Percentiles rank a stretch among this genome's conserved stretches.
Conservation (phyloP, 1,140 invertebrate genomes). For the Pectinophora gossypiella region DNA sequence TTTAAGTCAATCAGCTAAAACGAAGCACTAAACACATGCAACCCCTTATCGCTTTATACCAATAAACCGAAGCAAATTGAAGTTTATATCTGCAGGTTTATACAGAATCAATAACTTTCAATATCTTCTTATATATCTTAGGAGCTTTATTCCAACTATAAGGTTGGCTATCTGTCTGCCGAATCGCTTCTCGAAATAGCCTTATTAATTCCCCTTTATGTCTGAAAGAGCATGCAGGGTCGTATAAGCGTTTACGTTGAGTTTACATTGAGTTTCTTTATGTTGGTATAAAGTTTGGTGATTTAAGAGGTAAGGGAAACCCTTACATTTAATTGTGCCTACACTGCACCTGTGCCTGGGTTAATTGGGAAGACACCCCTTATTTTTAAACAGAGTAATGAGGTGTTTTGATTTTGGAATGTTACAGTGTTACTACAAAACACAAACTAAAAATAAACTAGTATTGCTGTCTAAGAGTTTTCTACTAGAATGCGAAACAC, state of each 20-base stretch:
- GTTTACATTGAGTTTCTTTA: conserved; percentile 66
- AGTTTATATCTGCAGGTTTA: conserved; percentile 18
- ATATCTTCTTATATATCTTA: conserved; percentile 33
- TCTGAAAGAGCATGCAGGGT: conserved; percentile 45
- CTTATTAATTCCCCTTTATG: conserved; percentile 75
- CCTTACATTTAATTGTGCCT: conserved; percentile 55
- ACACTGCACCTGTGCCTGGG: conserved; percentile 49
- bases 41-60: neutral
- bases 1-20: neutral
- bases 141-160: neutral
- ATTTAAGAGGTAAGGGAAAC: conserved; percentile 27
- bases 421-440: no score
- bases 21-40: neutral
- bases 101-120: conserved; percentile 59
- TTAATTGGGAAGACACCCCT: conserved; percentile 37
- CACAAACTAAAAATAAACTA: no score
- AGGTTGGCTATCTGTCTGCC: neutral
- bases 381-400: no score
- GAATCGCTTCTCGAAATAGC: conserved; percentile 58
- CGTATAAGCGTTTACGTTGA: conserved; percentile 57
- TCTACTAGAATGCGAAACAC: no score
- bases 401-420: no score
- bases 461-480: no score
- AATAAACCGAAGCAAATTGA: conserved; percentile 1
- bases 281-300: conserved; percentile 60